Percentiles rank a stretch among this genome's conserved stretches.
phyloP scores from a whole-genome alignment of 2,888 invertebrate genomes.

The Mimas tiliae region DNA sequence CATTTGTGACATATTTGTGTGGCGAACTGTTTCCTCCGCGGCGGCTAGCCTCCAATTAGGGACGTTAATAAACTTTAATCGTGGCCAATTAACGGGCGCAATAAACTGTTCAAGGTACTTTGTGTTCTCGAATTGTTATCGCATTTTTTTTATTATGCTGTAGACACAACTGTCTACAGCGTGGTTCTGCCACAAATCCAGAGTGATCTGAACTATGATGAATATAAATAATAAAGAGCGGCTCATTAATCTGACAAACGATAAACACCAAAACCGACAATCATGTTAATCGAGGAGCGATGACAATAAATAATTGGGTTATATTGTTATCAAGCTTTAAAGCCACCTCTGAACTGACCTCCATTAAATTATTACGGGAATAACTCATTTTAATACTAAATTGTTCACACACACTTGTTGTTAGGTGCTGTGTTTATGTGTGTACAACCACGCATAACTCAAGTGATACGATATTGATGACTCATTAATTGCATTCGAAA shows the following conservation, averaged over 20 bases:
- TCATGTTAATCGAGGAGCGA: background rate
- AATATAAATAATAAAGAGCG: background rate
- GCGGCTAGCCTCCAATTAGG: slow-evolving; percentile 57
- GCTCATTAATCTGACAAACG: slow-evolving; percentile 8
- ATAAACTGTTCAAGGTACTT: slow-evolving; percentile 31
- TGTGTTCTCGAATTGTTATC: slow-evolving; percentile 9
- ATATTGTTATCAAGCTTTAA: slow-evolving; percentile 9
- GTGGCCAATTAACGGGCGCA: slow-evolving; percentile 51
- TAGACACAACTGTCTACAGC: too few species aligned
- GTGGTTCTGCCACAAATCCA: too few species aligned
- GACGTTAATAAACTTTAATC: slow-evolving; percentile 61
- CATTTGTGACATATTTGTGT: slow-evolving; percentile 45
- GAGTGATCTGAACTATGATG: too few species aligned
- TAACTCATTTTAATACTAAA: background rate
- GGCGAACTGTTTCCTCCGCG: slow-evolving; percentile 46
- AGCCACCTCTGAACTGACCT: background rate
- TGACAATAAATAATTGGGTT: slow-evolving; percentile 12
- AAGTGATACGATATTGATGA: too few species aligned
- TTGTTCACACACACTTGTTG: background rate
- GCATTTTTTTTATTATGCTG: too few species aligned
- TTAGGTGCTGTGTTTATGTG: background rate
- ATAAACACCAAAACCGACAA: slow-evolving; percentile 7
- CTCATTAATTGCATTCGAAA: too few species aligned
- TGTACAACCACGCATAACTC: too few species aligned
- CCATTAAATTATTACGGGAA: background rate